phyloP scores from a whole-genome alignment of 2,797 vertebrate species.

The Glyptemys insculpta region DNA sequence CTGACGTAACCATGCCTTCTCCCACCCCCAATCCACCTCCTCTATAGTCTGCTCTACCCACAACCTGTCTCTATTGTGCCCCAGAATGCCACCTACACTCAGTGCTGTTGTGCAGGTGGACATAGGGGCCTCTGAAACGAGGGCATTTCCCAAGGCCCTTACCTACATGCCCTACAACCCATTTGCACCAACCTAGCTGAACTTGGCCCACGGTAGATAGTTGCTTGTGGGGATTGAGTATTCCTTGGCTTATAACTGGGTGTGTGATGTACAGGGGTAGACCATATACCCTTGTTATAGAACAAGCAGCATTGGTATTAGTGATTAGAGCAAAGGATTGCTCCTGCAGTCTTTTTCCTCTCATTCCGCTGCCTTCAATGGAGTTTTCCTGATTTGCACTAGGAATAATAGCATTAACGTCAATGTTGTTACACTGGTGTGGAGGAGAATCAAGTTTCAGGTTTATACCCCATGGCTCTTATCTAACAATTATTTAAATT shows the following conservation, averaged over 20 bases:
- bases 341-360: background rate
- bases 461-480: background rate
- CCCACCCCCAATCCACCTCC: background rate
- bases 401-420: background rate
- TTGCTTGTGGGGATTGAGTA: background rate
- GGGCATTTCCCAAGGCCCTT: fast-evolving
- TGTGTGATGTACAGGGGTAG: background rate
- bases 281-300: too few species aligned
- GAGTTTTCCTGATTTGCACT: background rate
- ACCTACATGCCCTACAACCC: fast-evolving
- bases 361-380: background rate
- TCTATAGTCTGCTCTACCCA: fast-evolving
- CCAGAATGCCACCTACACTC: background rate
- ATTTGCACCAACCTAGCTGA: background rate
- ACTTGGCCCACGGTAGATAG: background rate
- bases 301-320: background rate
- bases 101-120: background rate
- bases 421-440: background rate
- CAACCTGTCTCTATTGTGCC: fast-evolving
- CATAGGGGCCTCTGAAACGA: background rate
- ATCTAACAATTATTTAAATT: background rate
- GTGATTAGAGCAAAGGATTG: background rate
- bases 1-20: background rate
- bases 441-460: background rate
- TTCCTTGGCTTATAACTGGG: background rate